phyloP scores from a whole-genome alignment of 2,797 vertebrate species.

The Atherinosoma microstoma region DNA sequence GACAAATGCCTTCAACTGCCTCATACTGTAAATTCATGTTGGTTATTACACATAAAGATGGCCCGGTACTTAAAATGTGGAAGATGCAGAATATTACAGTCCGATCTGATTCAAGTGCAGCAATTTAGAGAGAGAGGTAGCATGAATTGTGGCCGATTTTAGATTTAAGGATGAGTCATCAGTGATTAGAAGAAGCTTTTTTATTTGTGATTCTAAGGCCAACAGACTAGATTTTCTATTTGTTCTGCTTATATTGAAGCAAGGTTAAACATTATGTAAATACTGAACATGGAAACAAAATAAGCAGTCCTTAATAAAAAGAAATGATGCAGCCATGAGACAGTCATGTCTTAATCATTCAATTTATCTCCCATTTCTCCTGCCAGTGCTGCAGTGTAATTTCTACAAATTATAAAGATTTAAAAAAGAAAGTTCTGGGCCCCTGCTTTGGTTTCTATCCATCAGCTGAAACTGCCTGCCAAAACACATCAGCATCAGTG shows the following conservation, averaged over 20 bases:
- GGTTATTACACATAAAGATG: neutral
- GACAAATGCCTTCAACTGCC: neutral
- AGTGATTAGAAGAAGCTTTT: neutral
- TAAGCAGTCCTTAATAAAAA: neutral
- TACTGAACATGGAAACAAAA: constrained; percentile 3
- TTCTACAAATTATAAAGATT: constrained; percentile 40
- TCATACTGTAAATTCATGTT: neutral
- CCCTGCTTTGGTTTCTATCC: constrained; percentile 30
- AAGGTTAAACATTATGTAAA: constrained; percentile 5
- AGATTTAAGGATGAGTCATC: constrained; percentile 25
- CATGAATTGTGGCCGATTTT: constrained; percentile 17
- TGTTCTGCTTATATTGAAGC: neutral
- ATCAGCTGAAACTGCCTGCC: constrained; percentile 31
- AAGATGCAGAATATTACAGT: neutral
- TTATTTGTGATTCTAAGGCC: constrained; percentile 12
- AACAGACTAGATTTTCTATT: constrained; percentile 10
- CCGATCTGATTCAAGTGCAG: constrained; percentile 2
- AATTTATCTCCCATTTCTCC: constrained; percentile 24
- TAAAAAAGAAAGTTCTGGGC: constrained; percentile 7
- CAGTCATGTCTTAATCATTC: constrained; percentile 28
- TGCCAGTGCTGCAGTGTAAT: constrained; percentile 13
- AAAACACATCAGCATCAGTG: constrained; percentile 27
- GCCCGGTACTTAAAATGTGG: neutral
- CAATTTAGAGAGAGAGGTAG: neutral
- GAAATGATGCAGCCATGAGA: constrained; percentile 9